Conservation (phyloP, 2,113 vertebrate genomes). For the Micronycteris hirsuta region DNA sequence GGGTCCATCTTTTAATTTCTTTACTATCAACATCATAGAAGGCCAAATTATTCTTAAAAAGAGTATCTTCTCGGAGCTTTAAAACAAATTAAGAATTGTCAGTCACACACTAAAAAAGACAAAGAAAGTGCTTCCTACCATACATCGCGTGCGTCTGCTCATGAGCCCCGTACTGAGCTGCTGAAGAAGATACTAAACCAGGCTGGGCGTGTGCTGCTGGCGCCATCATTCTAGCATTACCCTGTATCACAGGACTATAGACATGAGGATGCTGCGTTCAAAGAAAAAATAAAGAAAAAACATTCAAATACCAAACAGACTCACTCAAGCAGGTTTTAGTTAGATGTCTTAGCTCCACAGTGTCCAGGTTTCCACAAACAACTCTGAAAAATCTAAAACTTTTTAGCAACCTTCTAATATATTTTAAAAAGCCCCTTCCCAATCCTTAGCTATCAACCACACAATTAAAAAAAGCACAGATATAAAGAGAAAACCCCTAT, state of each 20-base stretch:
- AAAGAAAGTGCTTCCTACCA: slow-evolving; percentile 88
- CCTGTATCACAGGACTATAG: slow-evolving; percentile 96
- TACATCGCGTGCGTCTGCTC: slow-evolving; percentile 99
- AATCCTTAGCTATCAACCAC: not conserved
- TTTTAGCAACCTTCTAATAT: not conserved
- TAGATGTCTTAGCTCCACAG: not conserved
- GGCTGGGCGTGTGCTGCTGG: slow-evolving; percentile 93
- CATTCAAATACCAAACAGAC: not conserved
- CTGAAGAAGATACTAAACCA: slow-evolving; percentile 92
- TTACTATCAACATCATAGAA: slow-evolving; percentile 1
- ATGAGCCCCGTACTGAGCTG: slow-evolving; percentile 91
- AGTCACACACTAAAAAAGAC: slow-evolving; percentile 69
- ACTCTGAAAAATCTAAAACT: not conserved
- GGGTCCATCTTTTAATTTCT: not conserved
- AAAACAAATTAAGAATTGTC: slow-evolving; percentile 61
- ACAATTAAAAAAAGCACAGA: not conserved
- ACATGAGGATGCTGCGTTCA: slow-evolving; percentile 92
- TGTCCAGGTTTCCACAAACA: slow-evolving; percentile 15
- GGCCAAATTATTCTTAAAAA: slow-evolving; percentile 4
- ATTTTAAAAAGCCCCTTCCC: not conserved
- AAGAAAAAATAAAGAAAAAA: slow-evolving; percentile 45
- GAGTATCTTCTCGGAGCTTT: slow-evolving; percentile 38
- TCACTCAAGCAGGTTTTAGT: not conserved
- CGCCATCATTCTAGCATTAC: slow-evolving; percentile 94
- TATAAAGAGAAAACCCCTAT: not conserved